Evolutionary conservation across 2,888 invertebrate species (phyloP), one percentile per base, ranked within the genome.

Genomic region (Nipponacmea schrenckii): DNA sequence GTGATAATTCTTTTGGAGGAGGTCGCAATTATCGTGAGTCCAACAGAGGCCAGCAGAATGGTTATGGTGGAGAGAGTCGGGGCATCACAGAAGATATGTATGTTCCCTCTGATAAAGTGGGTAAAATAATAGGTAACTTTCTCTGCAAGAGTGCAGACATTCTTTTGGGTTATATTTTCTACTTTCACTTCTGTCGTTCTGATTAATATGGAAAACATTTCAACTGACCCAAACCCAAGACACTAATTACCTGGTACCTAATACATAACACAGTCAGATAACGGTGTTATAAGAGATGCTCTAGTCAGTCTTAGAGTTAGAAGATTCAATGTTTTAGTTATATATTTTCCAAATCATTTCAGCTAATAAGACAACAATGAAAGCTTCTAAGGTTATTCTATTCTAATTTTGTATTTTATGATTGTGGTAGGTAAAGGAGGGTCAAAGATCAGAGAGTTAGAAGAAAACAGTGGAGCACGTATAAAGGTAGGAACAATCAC

Each of bases 401-500:
- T n/a, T 44, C 31, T 4, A 46, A n/a, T 17, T 67, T 50, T 56
- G 15, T n/a, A 62, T 26, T 26, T 44, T 7, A 46, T 63, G 5
- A 63, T 45, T 62, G 17, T 20, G n/a, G 39, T 39, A 84, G 88
- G 88, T 31, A 84, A 79, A 79, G 86, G 85, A 67, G 88, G 87
- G 0, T 77, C 81, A 20, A 86, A 84, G 64, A 87, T 87, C 15
- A 74, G 83, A 74, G 87, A 88, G 70, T 64, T 88, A 31, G 81
- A 87, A 70, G 82, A 86, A 17, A 75, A 77, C 44, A 84, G 80
- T 75, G 78, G 80, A 24, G 82, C 83, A 17, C 79, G 79, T 62
- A 84, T 87, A n/a, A 92, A 93, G 84, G 92, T 93, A 70, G 45
- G 73, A 48, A 62, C 39, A 10, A 2, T 26, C 20, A 48, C 17